Percentiles rank a stretch among this genome's conserved stretches.
These are phyloP conservation scores for Bambusicola thoracicus DNA, from an alignment of 2,113 vertebrate species.

Conservation along the genomic window DNA sequence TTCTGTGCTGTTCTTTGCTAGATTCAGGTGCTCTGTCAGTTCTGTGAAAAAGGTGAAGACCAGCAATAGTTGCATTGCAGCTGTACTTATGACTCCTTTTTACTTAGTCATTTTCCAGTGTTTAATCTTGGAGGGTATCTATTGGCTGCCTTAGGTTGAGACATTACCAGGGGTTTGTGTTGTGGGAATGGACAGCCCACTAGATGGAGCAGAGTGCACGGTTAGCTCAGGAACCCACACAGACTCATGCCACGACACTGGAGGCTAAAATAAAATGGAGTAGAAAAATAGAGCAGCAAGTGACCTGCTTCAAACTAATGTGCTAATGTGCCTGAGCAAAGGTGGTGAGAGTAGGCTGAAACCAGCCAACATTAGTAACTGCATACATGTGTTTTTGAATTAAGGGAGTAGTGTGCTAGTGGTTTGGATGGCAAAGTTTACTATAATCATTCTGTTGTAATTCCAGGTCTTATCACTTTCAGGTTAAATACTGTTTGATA, in stretches of 20 bases:
- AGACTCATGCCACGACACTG: accelerated
- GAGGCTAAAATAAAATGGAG: slow-evolving; percentile 2
- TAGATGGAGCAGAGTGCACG: slow-evolving; percentile 60
- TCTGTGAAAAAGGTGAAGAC: background rate
- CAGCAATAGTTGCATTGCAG: background rate
- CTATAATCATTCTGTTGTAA: background rate
- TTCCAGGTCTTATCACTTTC: background rate
- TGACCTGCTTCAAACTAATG: background rate
- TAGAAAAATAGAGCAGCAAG: background rate
- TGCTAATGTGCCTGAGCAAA: slow-evolving; percentile 10
- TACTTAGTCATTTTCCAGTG: background rate
- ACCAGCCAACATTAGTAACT: background rate
- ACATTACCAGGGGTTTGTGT: background rate
- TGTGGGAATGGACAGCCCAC: background rate
- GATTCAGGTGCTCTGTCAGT: no score
- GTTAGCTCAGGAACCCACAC: background rate
- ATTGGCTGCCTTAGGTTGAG: background rate
- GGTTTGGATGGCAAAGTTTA: background rate
- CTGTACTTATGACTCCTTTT: background rate
- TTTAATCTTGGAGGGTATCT: background rate
- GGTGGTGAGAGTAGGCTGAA: background rate
- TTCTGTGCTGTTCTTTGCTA: no score
- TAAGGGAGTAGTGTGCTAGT: background rate
- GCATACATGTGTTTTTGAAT: background rate
- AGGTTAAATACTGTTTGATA: background rate